A percentile compares a stretch with the other conserved stretches of the same genome.
phyloP scores from a whole-genome alignment of 2,797 vertebrate species.

The Crenichthys baileyi region DNA sequence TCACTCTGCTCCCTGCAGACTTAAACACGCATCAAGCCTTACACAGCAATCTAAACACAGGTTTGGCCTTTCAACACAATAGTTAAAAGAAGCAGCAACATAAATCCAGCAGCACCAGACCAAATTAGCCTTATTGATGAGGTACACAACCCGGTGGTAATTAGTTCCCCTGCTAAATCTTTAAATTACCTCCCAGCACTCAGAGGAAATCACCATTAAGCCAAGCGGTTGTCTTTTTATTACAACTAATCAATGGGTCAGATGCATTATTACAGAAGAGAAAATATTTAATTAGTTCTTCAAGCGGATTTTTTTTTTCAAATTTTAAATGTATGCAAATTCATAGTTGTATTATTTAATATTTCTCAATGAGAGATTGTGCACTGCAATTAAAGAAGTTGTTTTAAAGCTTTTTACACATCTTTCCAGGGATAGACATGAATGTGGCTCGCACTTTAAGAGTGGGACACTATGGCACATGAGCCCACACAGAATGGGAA shows the following conservation, averaged over 20 bases:
- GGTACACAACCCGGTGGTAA: constrained; percentile 44
- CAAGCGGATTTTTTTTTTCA: neutral
- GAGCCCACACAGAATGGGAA: constrained; percentile 59
- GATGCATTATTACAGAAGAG: constrained; percentile 41
- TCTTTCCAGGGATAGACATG: neutral
- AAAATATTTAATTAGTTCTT: constrained; percentile 14
- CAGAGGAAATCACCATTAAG: constrained; percentile 33
- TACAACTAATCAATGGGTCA: constrained; percentile 39
- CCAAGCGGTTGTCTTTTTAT: constrained; percentile 41
- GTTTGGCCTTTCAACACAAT: constrained; percentile 61
- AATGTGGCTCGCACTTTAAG: constrained; percentile 40
- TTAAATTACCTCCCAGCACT: constrained; percentile 44
- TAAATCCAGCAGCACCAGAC: constrained; percentile 54
- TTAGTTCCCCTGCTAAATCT: constrained; percentile 58
- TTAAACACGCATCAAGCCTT: constrained; percentile 42
- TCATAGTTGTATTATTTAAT: neutral
- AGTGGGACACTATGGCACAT: constrained; percentile 70
- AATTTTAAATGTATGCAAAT: neutral
- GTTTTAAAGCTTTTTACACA: neutral
- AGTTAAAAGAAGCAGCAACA: constrained; percentile 59
- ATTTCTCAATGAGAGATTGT: neutral
- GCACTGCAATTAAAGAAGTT: neutral
- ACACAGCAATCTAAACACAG: constrained; percentile 70
- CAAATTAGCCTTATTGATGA: constrained; percentile 69
- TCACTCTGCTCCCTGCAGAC: constrained; percentile 49